A percentile compares a stretch with the other conserved stretches of the same genome.
Evolutionary conservation across 2,113 vertebrate species (phyloP).

Genomic region (Manacus vitellinus): DNA sequence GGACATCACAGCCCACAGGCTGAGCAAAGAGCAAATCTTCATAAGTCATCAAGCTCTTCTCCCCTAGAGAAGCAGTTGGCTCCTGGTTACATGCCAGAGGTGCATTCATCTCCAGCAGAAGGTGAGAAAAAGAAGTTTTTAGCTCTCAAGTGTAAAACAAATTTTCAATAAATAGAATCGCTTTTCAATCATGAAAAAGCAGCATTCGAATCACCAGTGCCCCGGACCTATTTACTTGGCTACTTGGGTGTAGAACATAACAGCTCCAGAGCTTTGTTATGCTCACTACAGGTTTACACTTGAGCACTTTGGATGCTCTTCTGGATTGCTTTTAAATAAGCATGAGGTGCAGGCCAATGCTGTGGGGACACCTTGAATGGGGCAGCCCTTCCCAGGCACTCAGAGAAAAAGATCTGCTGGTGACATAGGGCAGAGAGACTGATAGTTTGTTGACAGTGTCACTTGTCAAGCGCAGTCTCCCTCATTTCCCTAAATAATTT

Average conservation of each 20-base stretch:
- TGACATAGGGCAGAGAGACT: neutral
- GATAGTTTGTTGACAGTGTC: accelerated
- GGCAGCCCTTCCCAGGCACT: neutral
- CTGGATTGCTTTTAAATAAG: neutral
- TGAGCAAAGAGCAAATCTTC: neutral
- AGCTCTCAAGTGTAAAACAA: neutral
- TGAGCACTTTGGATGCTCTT: neutral
- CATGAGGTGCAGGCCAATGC: accelerated
- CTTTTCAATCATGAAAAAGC: neutral
- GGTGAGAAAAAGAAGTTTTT: neutral
- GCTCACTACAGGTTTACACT: neutral
- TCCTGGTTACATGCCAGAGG: accelerated
- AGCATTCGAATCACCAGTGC: neutral
- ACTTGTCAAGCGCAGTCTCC: neutral
- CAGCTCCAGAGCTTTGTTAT: neutral
- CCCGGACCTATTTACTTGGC: neutral
- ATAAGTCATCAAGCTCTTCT: neutral
- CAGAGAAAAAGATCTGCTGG: neutral
- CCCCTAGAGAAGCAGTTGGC: neutral
- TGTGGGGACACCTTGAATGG: accelerated
- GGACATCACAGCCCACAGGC: neutral
- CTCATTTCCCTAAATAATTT: neutral
- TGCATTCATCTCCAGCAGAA: accelerated
- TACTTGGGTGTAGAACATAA: neutral
- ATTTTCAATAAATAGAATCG: neutral